Percentiles rank a stretch among this genome's conserved stretches.
Conservation (phyloP, 2,888 invertebrate species). For the Epirrita christyi region DNA sequence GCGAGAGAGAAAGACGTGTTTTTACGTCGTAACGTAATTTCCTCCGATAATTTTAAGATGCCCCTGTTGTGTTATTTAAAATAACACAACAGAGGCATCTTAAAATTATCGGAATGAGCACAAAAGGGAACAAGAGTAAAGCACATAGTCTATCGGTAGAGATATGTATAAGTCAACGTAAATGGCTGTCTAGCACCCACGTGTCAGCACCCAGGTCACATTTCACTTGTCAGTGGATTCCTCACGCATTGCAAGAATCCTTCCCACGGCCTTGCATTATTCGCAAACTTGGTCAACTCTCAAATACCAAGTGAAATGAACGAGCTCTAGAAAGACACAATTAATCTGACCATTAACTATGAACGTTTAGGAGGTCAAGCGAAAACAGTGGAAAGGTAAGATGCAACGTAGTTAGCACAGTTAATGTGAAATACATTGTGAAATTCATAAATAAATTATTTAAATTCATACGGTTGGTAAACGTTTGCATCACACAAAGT, state of each 20-base stretch:
- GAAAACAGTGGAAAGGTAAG: slow-evolving; percentile 31
- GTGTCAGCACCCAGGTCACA: slow-evolving; percentile 46
- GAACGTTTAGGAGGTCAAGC: slow-evolving; percentile 37
- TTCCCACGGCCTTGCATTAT: slow-evolving; percentile 56
- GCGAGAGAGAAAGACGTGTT: too few relatives aligned
- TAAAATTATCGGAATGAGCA: background rate
- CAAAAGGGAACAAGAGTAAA: background rate
- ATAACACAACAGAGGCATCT: background rate
- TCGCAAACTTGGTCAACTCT: slow-evolving; percentile 40
- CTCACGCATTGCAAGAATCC: slow-evolving; percentile 42
- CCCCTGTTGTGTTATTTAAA: too few relatives aligned
- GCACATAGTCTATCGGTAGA: background rate
- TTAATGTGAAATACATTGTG: slow-evolving; percentile 28
- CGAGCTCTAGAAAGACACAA: slow-evolving; percentile 36
- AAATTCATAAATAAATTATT: slow-evolving; percentile 34
- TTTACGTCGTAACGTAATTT: too few relatives aligned
- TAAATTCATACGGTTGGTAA: slow-evolving; percentile 32
- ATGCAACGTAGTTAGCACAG: slow-evolving; percentile 13
- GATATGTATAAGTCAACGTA: slow-evolving; percentile 22
- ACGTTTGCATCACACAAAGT: slow-evolving; percentile 41
- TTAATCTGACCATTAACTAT: slow-evolving; percentile 37
- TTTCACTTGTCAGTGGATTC: slow-evolving; percentile 49
- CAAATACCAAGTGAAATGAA: slow-evolving; percentile 38
- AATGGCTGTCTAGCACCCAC: slow-evolving; percentile 26
- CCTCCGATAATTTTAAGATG: too few relatives aligned